These are phyloP conservation scores for Diaprepes abbreviatus DNA, from an alignment of 2,888 invertebrate species.

Conservation along the genomic window DNA sequence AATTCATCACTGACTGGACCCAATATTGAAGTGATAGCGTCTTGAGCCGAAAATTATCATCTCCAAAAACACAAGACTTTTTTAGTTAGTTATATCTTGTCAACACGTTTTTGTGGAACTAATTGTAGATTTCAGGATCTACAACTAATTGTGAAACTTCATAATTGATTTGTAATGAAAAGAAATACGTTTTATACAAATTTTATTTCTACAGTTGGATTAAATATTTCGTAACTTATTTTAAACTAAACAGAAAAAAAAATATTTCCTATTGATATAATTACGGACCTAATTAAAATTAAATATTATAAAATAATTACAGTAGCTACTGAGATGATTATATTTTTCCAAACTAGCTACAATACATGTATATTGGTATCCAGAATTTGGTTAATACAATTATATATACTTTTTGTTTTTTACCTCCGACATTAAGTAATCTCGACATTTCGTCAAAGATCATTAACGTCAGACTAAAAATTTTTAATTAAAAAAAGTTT, in stretches of 20 bases:
- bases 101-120: too few species aligned
- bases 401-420: background rate
- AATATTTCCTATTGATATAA: background rate
- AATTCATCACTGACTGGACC: too few species aligned
- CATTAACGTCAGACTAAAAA: background rate
- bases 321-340: background rate
- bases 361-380: background rate
- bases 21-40: too few species aligned
- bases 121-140: too few species aligned
- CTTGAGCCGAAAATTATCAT: too few species aligned
- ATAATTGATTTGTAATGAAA: too few species aligned
- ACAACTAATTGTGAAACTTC: too few species aligned
- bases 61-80: too few species aligned
- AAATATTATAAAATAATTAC: background rate
- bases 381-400: slow-evolving; percentile 2
- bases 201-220: slow-evolving; percentile 19
- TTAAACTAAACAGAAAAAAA: background rate
- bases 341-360: slow-evolving; percentile 8
- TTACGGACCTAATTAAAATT: background rate
- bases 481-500: background rate
- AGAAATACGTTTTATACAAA: background rate
- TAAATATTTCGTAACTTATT: slow-evolving; percentile 4
- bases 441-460: background rate
- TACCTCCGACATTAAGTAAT: background rate
- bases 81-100: too few species aligned